phyloP scores from a whole-genome alignment of 2,113 vertebrate genomes.

The Polypterus bichir region DNA sequence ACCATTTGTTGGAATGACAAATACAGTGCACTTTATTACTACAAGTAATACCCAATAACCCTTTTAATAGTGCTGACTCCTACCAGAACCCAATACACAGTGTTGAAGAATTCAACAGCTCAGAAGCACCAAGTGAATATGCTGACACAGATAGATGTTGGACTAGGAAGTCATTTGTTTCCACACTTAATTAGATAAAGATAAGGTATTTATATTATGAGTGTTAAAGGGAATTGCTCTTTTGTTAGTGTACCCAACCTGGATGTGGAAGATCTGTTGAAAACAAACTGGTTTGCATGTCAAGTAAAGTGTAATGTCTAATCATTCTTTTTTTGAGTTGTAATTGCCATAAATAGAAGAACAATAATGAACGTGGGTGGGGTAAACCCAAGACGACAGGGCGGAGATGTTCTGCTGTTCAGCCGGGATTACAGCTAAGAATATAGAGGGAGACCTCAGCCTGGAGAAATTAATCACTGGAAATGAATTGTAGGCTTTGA shows the following conservation, averaged over 20 bases:
- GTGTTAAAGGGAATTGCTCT: conserved; percentile 21
- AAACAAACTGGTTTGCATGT: conserved; percentile 34
- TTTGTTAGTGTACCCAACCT: conserved; percentile 31
- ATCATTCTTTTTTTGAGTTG: conserved; percentile 29
- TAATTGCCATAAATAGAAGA: conserved; percentile 12
- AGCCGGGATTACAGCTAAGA: no score
- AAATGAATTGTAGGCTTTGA: no score
- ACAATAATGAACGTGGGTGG: conserved; percentile 52
- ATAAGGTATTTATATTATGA: conserved; percentile 30
- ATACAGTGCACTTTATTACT: no score
- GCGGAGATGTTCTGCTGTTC: no score
- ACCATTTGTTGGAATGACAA: no score
- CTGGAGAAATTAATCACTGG: no score
- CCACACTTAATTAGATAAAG: conserved; percentile 24
- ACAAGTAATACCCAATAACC: no score
- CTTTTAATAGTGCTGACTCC: no score
- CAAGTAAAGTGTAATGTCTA: conserved; percentile 28
- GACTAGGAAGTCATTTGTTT: conserved; percentile 10
- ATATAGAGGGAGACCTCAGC: no score
- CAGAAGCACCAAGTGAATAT: no score
- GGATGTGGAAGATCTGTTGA: conserved; percentile 27
- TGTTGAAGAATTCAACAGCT: no score
- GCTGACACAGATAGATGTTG: neutral
- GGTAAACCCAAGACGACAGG: conserved; percentile 18
- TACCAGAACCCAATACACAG: no score